Base-by-base conservation (phyloP, 1,140 invertebrate genomes). In the Aphaenogaster rudis region DNA sequence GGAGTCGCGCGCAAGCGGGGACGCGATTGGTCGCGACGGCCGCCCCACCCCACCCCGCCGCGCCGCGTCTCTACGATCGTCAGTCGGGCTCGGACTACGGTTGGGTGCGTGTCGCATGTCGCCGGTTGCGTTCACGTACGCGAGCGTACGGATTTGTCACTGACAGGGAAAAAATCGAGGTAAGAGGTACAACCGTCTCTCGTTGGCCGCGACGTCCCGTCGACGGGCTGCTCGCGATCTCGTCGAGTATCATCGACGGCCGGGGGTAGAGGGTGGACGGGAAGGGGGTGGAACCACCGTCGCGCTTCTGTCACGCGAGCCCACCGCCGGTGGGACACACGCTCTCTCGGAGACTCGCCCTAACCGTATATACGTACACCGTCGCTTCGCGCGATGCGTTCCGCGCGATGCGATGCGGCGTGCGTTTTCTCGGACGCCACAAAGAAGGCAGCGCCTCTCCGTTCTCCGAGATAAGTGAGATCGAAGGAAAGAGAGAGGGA, bases 61-160 rank as follows among this genome's bases (percentile, higher is more conserved):
- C 54, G 57, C 5, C 74, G 74, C 52, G 36, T n/a, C 86, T 64
- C 57, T 84, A 45, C 66, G 69, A 66, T 61, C 69, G 72, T 92
- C 94, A 95, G 95, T 95, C 91, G 93, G 92, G 92, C 93, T 95
- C 91, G 92, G 86, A 78, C 93, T 92, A 90, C 89, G 91, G 88
- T 93, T 82, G 90, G 80, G 91, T 86, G 79, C 61, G 88, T 63
- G 78, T 92, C 90, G 91, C 74, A 88, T 88, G 85, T 91, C 76
- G 93, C 91, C 87, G 88, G 71, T 91, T 71, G 93, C 91, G 84
- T 69, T 80, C 76, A 86, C 86, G 92, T 87, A 92, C 90, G 90
- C 90, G 42, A 85, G 88, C 80, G 87, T 91, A 92, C 88, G 89
- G 89, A 93, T 93, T 94, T 88, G 80, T 92, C 90, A 94, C 89